Base-by-base conservation (phyloP, 23 tunicate species). In the Botrylloides violaceus region DNA sequence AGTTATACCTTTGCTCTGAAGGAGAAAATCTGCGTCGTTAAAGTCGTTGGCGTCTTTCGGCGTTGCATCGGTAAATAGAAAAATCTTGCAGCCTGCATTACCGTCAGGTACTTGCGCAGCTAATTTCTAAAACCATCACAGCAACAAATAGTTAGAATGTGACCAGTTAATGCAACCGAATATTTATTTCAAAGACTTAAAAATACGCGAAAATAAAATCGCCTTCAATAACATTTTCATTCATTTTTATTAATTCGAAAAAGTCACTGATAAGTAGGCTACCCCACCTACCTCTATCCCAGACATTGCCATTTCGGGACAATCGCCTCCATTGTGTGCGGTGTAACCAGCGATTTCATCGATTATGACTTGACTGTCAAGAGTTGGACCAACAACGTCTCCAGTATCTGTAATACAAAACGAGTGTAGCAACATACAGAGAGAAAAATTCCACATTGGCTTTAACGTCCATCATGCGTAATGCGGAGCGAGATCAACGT, bases 271-370 rank as follows among this genome's bases (percentile, higher is more conserved):
- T n/a, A n/a, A n/a, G n/a, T n/a, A n/a, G n/a, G n/a, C n/a, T n/a
- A n/a, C n/a, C n/a, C n/a, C n/a, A 23, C 83, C 49, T 0, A 86
- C 94, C 80, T 21, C 19, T 3, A 86, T 32, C 19, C 94, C 94
- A 22, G 80, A 43, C 32, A 86, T 35, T 2, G 84, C 58, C 33
- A 53, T 72, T 66, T 86, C 94, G 2, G 94, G 94, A 47, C 94
- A 86, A 66, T 86, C 94, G 9, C 81, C 80, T 23, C 94, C 94
- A n/a, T 81, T 85, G n/a, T 70, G 47, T 20, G 85, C 81, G 4
- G 20, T n/a, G 23, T 80, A 34, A 4, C 1, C 58, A 33, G 71
- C 81, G 34, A 86, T 68, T 37, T 65, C 72, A 32, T 57, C 32
- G 28, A 80, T 80, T 1, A 76, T 66, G 12, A 58, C 77, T 32